Evolutionary conservation across 2,888 invertebrate species (phyloP).

Genomic region (Noctua fimbriata): DNA sequence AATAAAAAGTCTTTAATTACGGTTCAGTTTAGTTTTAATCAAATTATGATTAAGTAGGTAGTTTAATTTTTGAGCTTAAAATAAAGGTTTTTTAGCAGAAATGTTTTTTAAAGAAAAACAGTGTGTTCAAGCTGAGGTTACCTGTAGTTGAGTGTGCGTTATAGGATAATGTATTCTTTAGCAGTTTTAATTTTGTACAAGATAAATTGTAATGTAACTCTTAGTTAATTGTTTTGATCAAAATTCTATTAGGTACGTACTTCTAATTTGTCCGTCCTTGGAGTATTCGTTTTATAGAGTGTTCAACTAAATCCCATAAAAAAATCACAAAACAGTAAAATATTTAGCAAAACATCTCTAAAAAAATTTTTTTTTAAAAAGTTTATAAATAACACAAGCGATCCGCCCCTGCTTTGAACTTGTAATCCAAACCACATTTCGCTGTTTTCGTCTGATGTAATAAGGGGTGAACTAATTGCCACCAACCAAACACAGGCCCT

Average conservation of each 20-base stretch:
- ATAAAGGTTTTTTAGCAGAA: not conserved
- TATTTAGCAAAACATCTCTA: too few relatives aligned
- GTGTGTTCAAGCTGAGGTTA: not conserved
- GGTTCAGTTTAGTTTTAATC: not conserved
- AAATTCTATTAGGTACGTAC: too few relatives aligned
- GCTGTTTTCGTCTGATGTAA: not conserved
- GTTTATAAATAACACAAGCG: not conserved
- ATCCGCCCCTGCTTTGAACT: not conserved
- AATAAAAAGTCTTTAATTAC: conserved; percentile 33
- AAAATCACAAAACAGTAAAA: not conserved
- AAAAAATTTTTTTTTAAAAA: too few relatives aligned
- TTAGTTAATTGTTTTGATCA: too few relatives aligned
- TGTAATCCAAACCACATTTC: not conserved
- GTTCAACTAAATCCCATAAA: not conserved
- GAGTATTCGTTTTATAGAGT: not conserved
- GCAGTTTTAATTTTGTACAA: not conserved
- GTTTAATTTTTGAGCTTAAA: not conserved
- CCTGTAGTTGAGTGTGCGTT: not conserved
- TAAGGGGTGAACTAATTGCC: not conserved
- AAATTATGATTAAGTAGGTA: conserved; percentile 4
- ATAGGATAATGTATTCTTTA: not conserved
- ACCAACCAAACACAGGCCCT: not conserved
- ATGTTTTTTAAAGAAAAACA: not conserved
- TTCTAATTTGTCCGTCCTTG: not conserved
- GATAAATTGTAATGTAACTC: not conserved